A percentile compares a stretch with the other conserved stretches of the same genome.
Conservation (phyloP, 2,888 invertebrate genomes). For the Agelastica alni region DNA sequence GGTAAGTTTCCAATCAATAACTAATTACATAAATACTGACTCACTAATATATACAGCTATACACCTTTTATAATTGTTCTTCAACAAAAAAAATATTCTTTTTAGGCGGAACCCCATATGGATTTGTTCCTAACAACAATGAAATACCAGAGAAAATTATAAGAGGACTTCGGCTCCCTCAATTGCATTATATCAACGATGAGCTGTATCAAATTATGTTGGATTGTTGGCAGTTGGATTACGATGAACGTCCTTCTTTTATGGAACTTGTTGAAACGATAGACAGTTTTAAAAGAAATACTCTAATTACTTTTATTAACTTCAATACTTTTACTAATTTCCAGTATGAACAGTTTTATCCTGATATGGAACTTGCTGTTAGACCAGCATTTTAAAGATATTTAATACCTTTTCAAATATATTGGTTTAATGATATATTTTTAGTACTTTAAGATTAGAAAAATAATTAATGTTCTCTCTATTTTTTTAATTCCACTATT, state of each 20-base stretch:
- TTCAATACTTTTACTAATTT: constrained; percentile 50
- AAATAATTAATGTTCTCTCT: too few relatives aligned
- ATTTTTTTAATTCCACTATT: too few relatives aligned
- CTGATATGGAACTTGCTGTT: constrained; percentile 51
- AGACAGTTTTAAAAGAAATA: constrained; percentile 41
- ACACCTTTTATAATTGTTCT: too few relatives aligned
- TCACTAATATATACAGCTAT: neutral
- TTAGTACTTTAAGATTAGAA: too few relatives aligned
- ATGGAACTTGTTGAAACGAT: constrained; percentile 58
- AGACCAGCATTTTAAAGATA: constrained; percentile 48
- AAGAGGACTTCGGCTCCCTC: constrained; percentile 72
- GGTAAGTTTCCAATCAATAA: constrained; percentile 54
- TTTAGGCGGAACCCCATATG: constrained; percentile 74
- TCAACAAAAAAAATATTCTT: too few relatives aligned
- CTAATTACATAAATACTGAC: neutral
- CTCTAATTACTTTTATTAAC: constrained; percentile 43
- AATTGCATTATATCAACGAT: constrained; percentile 74
- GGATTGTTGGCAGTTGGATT: constrained; percentile 84
- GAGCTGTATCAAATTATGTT: constrained; percentile 81
- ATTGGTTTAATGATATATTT: too few relatives aligned
- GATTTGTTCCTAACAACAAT: constrained; percentile 67
- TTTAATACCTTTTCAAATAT: too few relatives aligned
- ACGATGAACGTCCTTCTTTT: constrained; percentile 78
- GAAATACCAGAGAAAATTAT: constrained; percentile 71
- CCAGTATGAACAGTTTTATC: constrained; percentile 53